Evolutionary conservation across 2,888 invertebrate genomes (phyloP), one percentile per base, ranked within the genome.

Genomic region (Acanthococcus lagerstroemiae): DNA sequence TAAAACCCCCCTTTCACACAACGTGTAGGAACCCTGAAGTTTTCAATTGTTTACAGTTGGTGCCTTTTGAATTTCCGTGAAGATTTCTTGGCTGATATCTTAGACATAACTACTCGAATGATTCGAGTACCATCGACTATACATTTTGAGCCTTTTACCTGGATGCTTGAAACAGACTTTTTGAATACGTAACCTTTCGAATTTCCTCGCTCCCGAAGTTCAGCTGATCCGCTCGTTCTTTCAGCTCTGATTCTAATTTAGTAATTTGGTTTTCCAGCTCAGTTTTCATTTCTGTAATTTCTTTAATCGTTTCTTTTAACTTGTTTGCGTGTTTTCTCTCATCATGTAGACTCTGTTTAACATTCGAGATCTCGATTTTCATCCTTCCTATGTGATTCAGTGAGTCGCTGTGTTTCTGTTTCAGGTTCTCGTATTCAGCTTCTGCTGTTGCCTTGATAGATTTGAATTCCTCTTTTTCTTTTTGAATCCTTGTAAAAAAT

Each of bases 381-480:
- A 54, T 22, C 7, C 24, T 63, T 0, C 7, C 54, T 6, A 63
- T 63, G 21, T 54, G 50, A 54, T 37, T 22, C 27, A 54, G 4
- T 5, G 52, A 27, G 22, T 63, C 63, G 54, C 17, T 37, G 24
- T 54, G 21, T 37, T 63, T 63, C 19, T 54, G 63, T 44, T 63
- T 63, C 17, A 63, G 24, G n/a, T 24, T 54, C 22, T 63, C 63
- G 52, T 52, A 54, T 63, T 63, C 63, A 12, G 50, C 54, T 50
- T 63, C 52, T 17, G 17, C 52, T 25, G 22, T 50, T 15, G 50
- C 21, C 37, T 63, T 54, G 12, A 50, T 54, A 4, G n/a, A 52
- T 63, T 54, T 54, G 17, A 63, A 63, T 3, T 63, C 63, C n/a
- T 63, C 63, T n/a, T 54, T 37, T 24, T 63, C 63, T 7, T 52